These are phyloP conservation scores for Pholis gunnellus DNA, from an alignment of 2,113 vertebrate genomes.

Conservation along the genomic window DNA sequence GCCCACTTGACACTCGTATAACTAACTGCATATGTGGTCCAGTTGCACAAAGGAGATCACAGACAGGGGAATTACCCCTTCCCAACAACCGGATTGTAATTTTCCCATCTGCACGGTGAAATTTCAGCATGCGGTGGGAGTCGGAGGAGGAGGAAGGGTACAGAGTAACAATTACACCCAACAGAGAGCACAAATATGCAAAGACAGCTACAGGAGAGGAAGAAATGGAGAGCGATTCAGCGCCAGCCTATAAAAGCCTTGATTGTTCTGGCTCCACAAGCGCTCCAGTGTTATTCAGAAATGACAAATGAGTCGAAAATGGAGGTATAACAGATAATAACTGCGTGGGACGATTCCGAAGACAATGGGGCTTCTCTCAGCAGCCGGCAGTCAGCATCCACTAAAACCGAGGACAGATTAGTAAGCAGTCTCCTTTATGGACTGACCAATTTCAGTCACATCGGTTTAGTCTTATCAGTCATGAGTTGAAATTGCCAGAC, in stretches of 20 bases:
- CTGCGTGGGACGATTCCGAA: slow-evolving; percentile 22
- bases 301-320: slow-evolving; percentile 42
- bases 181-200: slow-evolving; percentile 42
- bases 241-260: slow-evolving; percentile 33
- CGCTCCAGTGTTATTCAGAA: slow-evolving; percentile 12
- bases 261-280: slow-evolving; percentile 48
- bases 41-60: slow-evolving; percentile 40
- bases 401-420: slow-evolving; percentile 19
- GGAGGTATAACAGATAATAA: slow-evolving; percentile 35
- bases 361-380: slow-evolving; percentile 34
- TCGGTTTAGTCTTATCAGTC: slow-evolving; percentile 29
- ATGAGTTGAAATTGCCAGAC: slow-evolving; percentile 22
- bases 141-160: slow-evolving; percentile 30
- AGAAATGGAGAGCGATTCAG: slow-evolving; percentile 24
- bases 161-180: slow-evolving; percentile 63
- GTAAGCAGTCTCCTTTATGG: slow-evolving; percentile 6
- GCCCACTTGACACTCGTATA: slow-evolving; percentile 43
- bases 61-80: slow-evolving; percentile 56
- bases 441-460: slow-evolving; percentile 1
- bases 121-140: slow-evolving; percentile 68
- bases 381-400: neutral
- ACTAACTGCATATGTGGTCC: slow-evolving; percentile 31
- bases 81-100: slow-evolving; percentile 55
- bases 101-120: slow-evolving; percentile 68
- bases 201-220: slow-evolving; percentile 23